phyloP scores from a whole-genome alignment of 2,113 vertebrate genomes.

The Cettia cetti region DNA sequence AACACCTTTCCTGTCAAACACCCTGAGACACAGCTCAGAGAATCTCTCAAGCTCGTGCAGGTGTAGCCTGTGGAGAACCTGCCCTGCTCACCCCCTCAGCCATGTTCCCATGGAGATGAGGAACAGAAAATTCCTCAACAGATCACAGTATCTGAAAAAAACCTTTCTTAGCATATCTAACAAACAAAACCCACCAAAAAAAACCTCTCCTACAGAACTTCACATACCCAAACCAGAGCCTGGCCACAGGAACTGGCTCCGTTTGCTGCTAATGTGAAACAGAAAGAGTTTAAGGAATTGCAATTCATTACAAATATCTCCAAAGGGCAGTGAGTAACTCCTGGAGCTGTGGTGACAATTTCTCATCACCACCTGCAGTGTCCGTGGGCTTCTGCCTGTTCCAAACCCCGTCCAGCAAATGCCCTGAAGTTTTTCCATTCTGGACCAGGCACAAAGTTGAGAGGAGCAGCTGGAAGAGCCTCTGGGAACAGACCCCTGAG shows the following conservation, averaged over 20 bases:
- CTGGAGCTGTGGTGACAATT: background rate
- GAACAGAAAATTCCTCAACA: background rate
- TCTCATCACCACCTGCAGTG: background rate
- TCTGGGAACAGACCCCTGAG: background rate
- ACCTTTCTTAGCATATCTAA: background rate
- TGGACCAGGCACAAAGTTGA: background rate
- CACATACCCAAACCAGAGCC: background rate
- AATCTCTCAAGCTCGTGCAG: background rate
- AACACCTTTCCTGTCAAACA: background rate
- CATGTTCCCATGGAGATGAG: background rate
- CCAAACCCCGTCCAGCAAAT: rapidly evolving
- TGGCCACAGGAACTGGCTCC: background rate
- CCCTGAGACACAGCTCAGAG: background rate
- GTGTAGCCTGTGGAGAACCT: background rate
- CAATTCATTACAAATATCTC: background rate
- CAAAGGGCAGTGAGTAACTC: background rate
- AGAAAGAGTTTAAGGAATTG: background rate
- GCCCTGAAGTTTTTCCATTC: background rate
- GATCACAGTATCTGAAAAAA: background rate
- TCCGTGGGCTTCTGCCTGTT: background rate
- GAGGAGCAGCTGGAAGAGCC: background rate
- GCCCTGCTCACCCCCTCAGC: background rate
- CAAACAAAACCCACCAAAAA: background rate
- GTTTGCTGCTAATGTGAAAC: background rate
- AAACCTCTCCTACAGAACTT: background rate